These are phyloP conservation scores for Hypothenemus hampei DNA, from an alignment of 1,140 invertebrate genomes.

Conservation along the genomic window DNA sequence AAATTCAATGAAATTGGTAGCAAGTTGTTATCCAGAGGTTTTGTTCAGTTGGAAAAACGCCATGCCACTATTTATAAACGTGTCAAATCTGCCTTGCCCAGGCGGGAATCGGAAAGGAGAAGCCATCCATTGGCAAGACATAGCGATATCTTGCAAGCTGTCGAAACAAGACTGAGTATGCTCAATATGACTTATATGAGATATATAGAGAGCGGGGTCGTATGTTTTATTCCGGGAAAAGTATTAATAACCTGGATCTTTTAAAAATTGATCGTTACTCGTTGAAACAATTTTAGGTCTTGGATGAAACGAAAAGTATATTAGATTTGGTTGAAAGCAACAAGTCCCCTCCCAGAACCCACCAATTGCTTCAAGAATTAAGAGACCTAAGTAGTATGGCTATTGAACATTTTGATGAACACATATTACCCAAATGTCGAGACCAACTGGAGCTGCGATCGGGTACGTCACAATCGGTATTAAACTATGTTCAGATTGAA, in stretches of 20 bases:
- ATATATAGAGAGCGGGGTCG: slow-evolving; percentile 73
- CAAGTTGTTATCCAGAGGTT: slow-evolving; percentile 73
- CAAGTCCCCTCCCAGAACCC: slow-evolving; percentile 65
- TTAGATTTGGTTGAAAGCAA: slow-evolving; percentile 62
- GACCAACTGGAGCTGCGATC: slow-evolving; percentile 30
- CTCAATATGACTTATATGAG: slow-evolving; percentile 89
- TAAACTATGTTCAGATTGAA: no score
- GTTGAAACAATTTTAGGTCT: slow-evolving; percentile 56
- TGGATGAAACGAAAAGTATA: slow-evolving; percentile 81
- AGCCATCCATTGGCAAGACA: slow-evolving; percentile 79
- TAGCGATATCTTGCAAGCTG: slow-evolving; percentile 82
- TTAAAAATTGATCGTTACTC: neutral
- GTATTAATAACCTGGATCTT: slow-evolving; percentile 52
- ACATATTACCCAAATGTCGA: slow-evolving; percentile 62
- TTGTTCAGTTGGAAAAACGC: slow-evolving; percentile 70
- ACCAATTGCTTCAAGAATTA: slow-evolving; percentile 83
- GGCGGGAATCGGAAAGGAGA: slow-evolving; percentile 82
- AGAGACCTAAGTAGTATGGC: slow-evolving; percentile 93
- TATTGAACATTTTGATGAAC: slow-evolving; percentile 94
- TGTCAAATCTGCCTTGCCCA: slow-evolving; percentile 77
- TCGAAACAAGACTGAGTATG: slow-evolving; percentile 88
- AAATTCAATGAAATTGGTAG: slow-evolving; percentile 72
- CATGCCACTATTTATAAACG: slow-evolving; percentile 68
- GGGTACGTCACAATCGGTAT: no score
- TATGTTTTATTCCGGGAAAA: slow-evolving; percentile 92